phyloP scores from a whole-genome alignment of 2,888 invertebrate species.

The Petrolisthes manimaculis region DNA sequence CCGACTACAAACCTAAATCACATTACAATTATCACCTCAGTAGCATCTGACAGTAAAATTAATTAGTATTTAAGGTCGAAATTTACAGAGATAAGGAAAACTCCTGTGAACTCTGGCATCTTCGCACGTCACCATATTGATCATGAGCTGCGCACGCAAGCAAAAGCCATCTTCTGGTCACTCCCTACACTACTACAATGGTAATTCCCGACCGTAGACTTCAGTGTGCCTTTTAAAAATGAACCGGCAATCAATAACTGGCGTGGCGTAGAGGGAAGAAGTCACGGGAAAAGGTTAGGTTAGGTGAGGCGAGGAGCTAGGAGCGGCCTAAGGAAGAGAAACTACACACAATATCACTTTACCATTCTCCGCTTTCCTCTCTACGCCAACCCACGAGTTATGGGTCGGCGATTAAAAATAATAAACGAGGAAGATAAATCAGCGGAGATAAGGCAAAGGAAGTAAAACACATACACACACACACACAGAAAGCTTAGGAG shows the following conservation, averaged over 20 bases:
- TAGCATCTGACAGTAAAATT: neutral
- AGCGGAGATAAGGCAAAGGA: too few species aligned
- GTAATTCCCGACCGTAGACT: slow-evolving; percentile 30
- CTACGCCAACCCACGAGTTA: too few species aligned
- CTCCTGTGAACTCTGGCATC: neutral
- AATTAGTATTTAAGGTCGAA: neutral
- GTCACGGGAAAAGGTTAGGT: neutral
- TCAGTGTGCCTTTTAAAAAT: slow-evolving; percentile 13
- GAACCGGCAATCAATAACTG: slow-evolving; percentile 7
- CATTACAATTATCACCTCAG: neutral
- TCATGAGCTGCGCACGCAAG: slow-evolving; percentile 41
- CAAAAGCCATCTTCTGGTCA: slow-evolving; percentile 48
- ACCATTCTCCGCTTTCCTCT: too few species aligned
- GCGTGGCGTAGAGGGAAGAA: neutral
- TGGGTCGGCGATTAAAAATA: too few species aligned
- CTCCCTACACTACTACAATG: slow-evolving; percentile 56
- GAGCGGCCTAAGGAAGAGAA: too few species aligned
- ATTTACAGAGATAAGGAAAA: neutral
- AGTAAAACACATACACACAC: too few species aligned
- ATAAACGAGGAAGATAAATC: too few species aligned
- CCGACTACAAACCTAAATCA: neutral
- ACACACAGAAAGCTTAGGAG: too few species aligned
- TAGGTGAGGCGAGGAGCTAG: too few species aligned
- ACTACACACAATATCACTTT: too few species aligned
- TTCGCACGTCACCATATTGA: slow-evolving; percentile 47